Evolutionary conservation across 2,888 invertebrate species (phyloP), one percentile per base, ranked within the genome.

Genomic region (Endotricha flammealis): DNA sequence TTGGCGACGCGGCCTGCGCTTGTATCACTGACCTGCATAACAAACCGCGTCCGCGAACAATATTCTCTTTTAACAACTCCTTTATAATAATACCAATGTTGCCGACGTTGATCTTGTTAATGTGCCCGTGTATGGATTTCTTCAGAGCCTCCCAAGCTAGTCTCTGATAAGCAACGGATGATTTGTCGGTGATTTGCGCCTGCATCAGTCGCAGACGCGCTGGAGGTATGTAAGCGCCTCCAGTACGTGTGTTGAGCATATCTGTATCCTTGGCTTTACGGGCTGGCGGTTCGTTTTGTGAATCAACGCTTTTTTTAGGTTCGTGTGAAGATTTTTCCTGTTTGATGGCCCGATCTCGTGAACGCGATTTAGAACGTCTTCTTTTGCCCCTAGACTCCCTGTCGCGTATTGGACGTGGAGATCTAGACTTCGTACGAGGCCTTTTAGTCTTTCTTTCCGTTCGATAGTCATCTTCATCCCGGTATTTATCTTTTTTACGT

Each of bases 71-170:
- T 7, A 99, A 87, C 13, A 99, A 74, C 70, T 99, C 95, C 37
- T 94, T 89, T 0, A 98, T 95, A 38, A 99, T 97, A 33, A 95
- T 91, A 0, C 92, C 93, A 46, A 99, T 95, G 69, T 99, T 99
- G 8, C 96, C 93, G 0, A 95, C 95, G 70, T 99, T 99, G 1
- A 99, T 94, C 88, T 99, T 99, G 82, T 99, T 99, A 39, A 99
- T 97, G 51, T 95, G 93, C 53, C 99, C 99, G 64, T 99, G 98
- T 47, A 99, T 95, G 5, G 97, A 98, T 74, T 99, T 99, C 71
- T 99, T 99, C 12, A 99, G 80, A 0, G 98, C 97, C 83, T 99
- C 99, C 99, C 99, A 99, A 1, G 99, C 95, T 31, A 99, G 92
- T 50, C 99, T 88, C 73, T 99, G 99, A 78, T 96, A 99, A 1